phyloP scores from a whole-genome alignment of 2,888 invertebrate genomes.

The Barypeithes pellucidus region DNA sequence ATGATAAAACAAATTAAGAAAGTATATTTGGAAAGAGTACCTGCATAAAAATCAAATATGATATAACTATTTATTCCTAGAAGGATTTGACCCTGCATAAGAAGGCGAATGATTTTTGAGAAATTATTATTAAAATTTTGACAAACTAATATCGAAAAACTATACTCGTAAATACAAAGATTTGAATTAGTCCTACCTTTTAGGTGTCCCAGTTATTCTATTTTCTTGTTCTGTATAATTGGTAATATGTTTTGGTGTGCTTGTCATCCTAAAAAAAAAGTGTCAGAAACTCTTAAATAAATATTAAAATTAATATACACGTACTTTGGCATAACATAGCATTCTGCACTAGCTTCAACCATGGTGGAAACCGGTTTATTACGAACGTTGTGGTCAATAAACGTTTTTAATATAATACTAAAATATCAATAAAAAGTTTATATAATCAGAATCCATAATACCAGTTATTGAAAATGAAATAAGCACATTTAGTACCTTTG shows the following conservation, averaged over 20 bases:
- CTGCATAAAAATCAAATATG: too few species aligned
- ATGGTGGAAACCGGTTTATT: not conserved
- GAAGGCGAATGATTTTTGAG: not conserved
- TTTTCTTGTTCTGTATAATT: constrained; percentile 5
- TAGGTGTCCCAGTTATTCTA: not conserved
- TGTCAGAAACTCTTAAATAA: not conserved
- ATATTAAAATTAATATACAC: not conserved
- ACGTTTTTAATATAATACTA: not conserved
- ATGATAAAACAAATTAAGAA: too few species aligned
- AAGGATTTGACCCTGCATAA: too few species aligned
- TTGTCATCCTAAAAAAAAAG: constrained; percentile 3
- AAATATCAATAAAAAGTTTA: too few species aligned
- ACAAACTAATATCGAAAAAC: not conserved
- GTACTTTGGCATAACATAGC: not conserved
- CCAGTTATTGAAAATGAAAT: too few species aligned
- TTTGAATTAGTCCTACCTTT: constrained; percentile 3
- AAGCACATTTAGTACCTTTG: too few species aligned
- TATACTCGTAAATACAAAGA: not conserved
- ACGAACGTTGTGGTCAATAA: not conserved
- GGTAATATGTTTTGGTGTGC: constrained; percentile 3
- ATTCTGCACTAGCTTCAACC: not conserved
- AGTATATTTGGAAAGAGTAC: not conserved
- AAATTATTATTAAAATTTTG: not conserved
- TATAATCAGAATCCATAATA: too few species aligned
- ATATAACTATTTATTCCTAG: too few species aligned